Evolutionary conservation across 2,888 invertebrate genomes (phyloP), one percentile per base, ranked within the genome.

Genomic region (Lepeophtheirus nordmannii): DNA sequence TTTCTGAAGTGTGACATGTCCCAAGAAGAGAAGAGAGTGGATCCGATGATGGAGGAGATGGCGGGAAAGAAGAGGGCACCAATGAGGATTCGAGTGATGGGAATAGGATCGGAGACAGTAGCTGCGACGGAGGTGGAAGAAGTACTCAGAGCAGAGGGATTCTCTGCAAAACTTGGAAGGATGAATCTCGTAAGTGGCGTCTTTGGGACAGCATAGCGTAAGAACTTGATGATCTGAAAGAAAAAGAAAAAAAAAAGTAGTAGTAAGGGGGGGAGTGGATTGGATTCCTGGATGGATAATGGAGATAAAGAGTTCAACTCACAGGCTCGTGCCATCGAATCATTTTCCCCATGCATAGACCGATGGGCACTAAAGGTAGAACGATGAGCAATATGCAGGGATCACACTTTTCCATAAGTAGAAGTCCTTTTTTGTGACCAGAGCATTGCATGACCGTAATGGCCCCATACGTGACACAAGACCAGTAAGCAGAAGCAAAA

Each of bases 401-500:
- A 77, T 96, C 96, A 0, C 93, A 88, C 65, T 88, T 85, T 77
- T 96, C 94, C 91, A 97, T 90, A 75, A 92, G 84, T 71, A 85
- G 84, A 68, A 94, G 78, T 9, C 94, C 96, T 77, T 96, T 90
- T 73, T 90, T 87, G 74, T 93, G 91, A 0, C 96, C 96, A 38
- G 92, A 85, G 68, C 94, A 89, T 82, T 89, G 89, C 85, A 94
- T 87, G 39, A 94, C 88, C 60, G 94, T 94, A 10, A 94, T 87
- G 64, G 94, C 94, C 59, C 96, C 96, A 75, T 92, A 96, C 0
- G 94, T 94, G 10, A 96, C 93, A 8, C 92, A 93, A 62, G 92
- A 89, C 96, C 96, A 96, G 76, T 96, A 96, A 69, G 93, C 83
- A 0, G 93, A 91, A 0, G 94, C 93, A 5, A 94, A 85, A 65